Evolutionary conservation across 2,888 invertebrate species (phyloP).

Genomic region (Nowickia ferox): DNA sequence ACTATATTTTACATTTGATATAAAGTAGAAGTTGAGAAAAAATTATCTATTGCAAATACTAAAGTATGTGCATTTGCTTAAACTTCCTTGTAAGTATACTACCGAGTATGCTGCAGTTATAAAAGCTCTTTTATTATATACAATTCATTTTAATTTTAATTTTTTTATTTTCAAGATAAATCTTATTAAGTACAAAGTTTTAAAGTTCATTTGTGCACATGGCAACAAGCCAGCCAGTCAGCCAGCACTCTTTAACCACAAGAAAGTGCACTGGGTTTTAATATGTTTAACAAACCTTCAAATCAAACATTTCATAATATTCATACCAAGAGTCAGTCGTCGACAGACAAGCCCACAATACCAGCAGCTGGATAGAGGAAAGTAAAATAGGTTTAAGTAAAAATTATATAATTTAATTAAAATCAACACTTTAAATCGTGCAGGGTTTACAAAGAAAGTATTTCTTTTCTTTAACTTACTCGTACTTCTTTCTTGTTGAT

Average conservation of each 20-base stretch:
- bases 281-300: constrained; percentile 45
- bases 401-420: constrained; percentile 51
- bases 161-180: constrained; percentile 6
- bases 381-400: constrained; percentile 34
- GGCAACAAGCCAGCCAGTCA: background rate
- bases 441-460: constrained; percentile 43
- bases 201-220: constrained; percentile 17
- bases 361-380: constrained; percentile 6
- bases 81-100: background rate
- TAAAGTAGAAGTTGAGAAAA: too few relatives aligned
- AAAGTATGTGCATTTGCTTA: background rate
- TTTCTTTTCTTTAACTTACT: constrained; percentile 19
- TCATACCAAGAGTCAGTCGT: background rate
- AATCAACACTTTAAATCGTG: constrained; percentile 43
- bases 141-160: constrained; percentile 5
- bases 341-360: constrained; percentile 17
- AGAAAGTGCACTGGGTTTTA: background rate
- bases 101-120: background rate
- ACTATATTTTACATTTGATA: too few relatives aligned
- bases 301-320: constrained; percentile 34
- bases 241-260: background rate
- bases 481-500: background rate
- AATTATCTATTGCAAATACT: background rate
- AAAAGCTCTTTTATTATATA: constrained; percentile 7
- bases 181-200: constrained; percentile 4